Percentiles rank a stretch among this genome's conserved stretches.
These are phyloP conservation scores for Sceloporus tristichus DNA, from an alignment of 2,113 vertebrate species.

Conservation along the genomic window DNA sequence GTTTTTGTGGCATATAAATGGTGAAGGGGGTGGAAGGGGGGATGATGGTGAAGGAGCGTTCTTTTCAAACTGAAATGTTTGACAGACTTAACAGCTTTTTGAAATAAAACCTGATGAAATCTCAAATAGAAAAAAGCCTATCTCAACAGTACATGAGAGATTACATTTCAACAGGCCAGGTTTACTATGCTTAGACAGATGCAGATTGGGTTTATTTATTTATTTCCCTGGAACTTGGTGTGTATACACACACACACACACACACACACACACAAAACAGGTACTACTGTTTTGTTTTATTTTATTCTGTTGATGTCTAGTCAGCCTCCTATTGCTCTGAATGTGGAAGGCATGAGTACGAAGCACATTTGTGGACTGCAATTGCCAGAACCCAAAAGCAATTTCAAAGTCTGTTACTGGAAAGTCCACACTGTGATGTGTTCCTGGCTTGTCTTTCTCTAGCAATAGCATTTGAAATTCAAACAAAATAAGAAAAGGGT, in stretches of 20 bases:
- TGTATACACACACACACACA: too few relatives aligned
- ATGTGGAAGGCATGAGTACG: neutral
- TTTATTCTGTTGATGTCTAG: neutral
- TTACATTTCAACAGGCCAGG: constrained; percentile 55
- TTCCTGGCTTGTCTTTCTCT: constrained; percentile 48
- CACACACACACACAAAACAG: neutral
- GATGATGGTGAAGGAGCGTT: constrained; percentile 12
- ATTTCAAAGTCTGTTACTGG: constrained; percentile 50
- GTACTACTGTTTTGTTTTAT: constrained; percentile 12
- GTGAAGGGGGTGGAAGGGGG: constrained; percentile 37
- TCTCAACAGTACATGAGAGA: constrained; percentile 55
- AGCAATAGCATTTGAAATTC: constrained; percentile 37
- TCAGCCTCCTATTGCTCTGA: constrained; percentile 49
- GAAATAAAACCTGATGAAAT: constrained; percentile 73
- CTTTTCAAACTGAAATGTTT: constrained; percentile 74
- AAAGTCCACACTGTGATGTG: constrained; percentile 42
- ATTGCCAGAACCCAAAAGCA: constrained; percentile 59
- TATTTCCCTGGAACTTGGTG: constrained; percentile 23
- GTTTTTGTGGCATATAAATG: constrained; percentile 68
- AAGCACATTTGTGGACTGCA: constrained; percentile 16
- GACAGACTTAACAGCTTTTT: constrained; percentile 72
- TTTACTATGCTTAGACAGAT: constrained; percentile 56
- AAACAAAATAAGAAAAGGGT: constrained; percentile 50
- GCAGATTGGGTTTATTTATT: constrained; percentile 48
- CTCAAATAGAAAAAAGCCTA: constrained; percentile 67